A percentile compares a stretch with the other conserved stretches of the same genome.
These are phyloP conservation scores for Epizoanthus stellaris DNA, from an alignment of 92 coral and sea anemone species.

Conservation along the genomic window DNA sequence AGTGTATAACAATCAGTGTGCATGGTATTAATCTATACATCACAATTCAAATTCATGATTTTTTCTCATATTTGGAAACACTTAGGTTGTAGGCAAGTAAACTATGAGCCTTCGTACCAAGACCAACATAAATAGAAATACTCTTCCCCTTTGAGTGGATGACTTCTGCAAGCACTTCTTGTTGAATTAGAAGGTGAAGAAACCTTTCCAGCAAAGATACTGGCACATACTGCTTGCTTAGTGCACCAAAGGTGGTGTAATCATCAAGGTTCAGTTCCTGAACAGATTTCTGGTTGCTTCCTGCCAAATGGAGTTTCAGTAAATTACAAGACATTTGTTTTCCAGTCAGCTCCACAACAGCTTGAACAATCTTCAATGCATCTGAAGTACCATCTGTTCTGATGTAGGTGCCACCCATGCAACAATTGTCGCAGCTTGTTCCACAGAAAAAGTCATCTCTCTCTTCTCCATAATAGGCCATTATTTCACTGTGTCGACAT, in stretches of 20 bases:
- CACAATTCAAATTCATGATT: not conserved
- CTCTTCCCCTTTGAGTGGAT: slow-evolving; percentile 17
- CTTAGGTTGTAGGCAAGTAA: slow-evolving; percentile 53
- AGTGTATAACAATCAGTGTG: too few relatives aligned
- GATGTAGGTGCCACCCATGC: slow-evolving; percentile 34
- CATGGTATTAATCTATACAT: too few relatives aligned
- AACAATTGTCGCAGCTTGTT: slow-evolving; percentile 56
- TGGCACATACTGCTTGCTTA: slow-evolving; percentile 54
- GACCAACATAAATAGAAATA: slow-evolving; percentile 32
- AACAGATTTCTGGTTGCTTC: slow-evolving; percentile 52
- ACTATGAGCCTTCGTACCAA: slow-evolving; percentile 61
- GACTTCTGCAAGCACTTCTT: slow-evolving; percentile 48
- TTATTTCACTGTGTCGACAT: slow-evolving; percentile 49
- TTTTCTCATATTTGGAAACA: slow-evolving; percentile 45
- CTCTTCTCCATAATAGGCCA: slow-evolving; percentile 54
- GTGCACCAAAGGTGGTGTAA: slow-evolving; percentile 46
- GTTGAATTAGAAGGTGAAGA: slow-evolving; percentile 49
- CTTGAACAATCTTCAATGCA: slow-evolving; percentile 61
- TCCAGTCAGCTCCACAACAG: slow-evolving; percentile 51
- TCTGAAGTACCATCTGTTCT: slow-evolving; percentile 62
- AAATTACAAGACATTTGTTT: slow-evolving; percentile 46
- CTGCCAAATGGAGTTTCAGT: slow-evolving; percentile 45
- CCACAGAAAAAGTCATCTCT: slow-evolving; percentile 43
- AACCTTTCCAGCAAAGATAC: slow-evolving; percentile 40
- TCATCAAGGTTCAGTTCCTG: slow-evolving; percentile 34